Percentiles rank a stretch among this genome's conserved stretches.
Conservation (phyloP, 2,113 vertebrate species). For the Bombycilla garrulus region DNA sequence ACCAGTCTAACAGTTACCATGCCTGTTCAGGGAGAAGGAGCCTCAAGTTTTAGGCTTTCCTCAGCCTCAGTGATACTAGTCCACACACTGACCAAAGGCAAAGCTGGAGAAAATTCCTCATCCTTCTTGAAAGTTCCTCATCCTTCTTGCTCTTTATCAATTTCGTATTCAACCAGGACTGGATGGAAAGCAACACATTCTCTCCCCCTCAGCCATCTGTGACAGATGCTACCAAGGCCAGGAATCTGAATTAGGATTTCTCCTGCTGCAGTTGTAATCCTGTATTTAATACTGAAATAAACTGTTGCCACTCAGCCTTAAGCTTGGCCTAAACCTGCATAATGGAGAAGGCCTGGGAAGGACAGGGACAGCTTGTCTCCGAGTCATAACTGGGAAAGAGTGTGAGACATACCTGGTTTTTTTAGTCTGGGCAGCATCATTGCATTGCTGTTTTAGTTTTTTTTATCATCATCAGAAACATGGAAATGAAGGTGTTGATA, state of each 20-base stretch:
- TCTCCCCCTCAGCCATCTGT: not conserved
- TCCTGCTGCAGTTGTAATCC: not conserved
- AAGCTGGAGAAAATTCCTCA: not conserved
- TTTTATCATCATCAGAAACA: not conserved
- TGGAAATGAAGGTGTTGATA: not conserved
- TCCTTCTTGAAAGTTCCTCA: not conserved
- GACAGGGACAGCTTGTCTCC: not conserved
- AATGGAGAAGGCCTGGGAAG: not conserved
- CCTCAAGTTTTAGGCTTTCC: not conserved
- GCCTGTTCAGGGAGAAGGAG: not conserved
- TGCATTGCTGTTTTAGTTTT: not conserved
- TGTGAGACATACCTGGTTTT: not conserved
- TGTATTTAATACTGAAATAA: not conserved
- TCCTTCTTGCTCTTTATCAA: not conserved
- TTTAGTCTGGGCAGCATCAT: not conserved
- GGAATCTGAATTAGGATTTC: not conserved
- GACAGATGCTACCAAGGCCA: not conserved
- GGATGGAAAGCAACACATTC: not conserved
- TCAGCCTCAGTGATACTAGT: not conserved
- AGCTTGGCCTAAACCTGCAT: not conserved
- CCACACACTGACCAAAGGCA: not conserved
- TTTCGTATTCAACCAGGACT: not conserved
- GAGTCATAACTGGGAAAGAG: not conserved
- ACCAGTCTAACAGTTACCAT: not conserved
- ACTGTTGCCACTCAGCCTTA: not conserved